A percentile compares a stretch with the other conserved stretches of the same genome.
These are phyloP conservation scores for Mamestra configurata DNA, from an alignment of 1,140 invertebrate species.

Conservation along the genomic window DNA sequence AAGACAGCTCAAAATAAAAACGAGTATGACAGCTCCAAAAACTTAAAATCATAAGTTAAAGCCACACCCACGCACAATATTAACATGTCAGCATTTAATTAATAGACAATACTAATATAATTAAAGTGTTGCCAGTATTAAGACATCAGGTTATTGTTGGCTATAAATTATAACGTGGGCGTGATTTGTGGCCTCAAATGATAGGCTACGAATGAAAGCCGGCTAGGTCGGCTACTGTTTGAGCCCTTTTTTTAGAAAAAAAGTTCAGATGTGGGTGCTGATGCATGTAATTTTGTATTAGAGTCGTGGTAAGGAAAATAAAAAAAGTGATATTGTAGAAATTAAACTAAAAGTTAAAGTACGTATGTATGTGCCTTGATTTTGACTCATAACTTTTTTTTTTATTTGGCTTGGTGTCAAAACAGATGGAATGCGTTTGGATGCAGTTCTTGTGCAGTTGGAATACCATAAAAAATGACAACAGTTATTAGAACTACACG, in stretches of 20 bases:
- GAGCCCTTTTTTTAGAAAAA: conserved; percentile 35
- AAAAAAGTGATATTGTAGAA: not conserved
- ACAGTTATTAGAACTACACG: too few species aligned
- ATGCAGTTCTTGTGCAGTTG: too few species aligned
- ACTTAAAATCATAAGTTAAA: not conserved
- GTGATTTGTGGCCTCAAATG: conserved; percentile 65
- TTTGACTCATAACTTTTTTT: too few species aligned
- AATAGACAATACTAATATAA: conserved; percentile 61
- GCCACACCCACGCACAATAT: conserved; percentile 59
- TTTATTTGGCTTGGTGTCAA: too few species aligned
- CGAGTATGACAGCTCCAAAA: not conserved
- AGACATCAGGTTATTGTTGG: conserved; percentile 53
- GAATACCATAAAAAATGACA: too few species aligned
- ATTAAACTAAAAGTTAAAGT: too few species aligned
- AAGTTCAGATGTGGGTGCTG: not conserved
- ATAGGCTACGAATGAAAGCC: conserved; percentile 52
- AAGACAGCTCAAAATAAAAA: not conserved
- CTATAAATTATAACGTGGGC: conserved; percentile 61
- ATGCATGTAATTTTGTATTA: conserved; percentile 9
- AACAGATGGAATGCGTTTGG: too few species aligned
- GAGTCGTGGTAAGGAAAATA: not conserved
- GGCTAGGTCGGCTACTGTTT: conserved; percentile 53
- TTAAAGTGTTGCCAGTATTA: conserved; percentile 60
- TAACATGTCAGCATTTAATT: conserved; percentile 68
- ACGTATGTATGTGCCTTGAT: too few species aligned